phyloP scores from a whole-genome alignment of 2,888 invertebrate species.

The Drosophila birchii region DNA sequence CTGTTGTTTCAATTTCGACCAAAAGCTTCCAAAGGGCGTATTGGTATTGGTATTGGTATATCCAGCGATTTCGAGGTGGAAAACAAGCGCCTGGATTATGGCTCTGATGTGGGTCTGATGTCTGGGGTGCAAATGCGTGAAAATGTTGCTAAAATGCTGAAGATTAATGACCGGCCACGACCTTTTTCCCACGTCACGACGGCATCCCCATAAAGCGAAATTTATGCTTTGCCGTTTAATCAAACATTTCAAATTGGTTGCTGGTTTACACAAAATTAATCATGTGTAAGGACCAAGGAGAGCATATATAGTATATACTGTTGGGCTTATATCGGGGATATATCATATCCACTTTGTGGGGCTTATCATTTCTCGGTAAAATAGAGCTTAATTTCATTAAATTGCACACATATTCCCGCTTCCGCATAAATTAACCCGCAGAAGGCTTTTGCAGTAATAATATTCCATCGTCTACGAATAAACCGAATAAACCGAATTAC shows the following conservation, averaged over 20 bases:
- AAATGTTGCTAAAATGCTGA: constrained; percentile 35
- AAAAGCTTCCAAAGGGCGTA: constrained; percentile 15
- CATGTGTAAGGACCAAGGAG: constrained; percentile 7
- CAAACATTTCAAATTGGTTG: constrained; percentile 41
- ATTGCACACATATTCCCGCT: constrained; percentile 4
- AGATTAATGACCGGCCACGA: constrained; percentile 37
- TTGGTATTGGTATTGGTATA: neutral
- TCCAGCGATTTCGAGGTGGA: constrained; percentile 6
- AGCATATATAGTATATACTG: neutral
- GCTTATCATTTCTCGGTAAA: neutral
- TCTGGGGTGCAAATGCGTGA: constrained; percentile 44
- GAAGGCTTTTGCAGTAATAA: constrained; percentile 4
- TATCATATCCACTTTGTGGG: neutral
- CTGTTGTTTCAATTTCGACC: constrained; percentile 54
- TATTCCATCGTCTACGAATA: constrained; percentile 7
- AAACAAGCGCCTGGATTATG: constrained; percentile 25
- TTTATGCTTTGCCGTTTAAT: constrained; percentile 41
- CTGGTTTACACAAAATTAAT: constrained; percentile 39
- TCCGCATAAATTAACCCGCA: constrained; percentile 1
- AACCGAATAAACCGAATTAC: constrained; percentile 25
- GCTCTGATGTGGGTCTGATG: constrained; percentile 13
- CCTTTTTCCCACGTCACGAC: constrained; percentile 16
- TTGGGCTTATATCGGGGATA: neutral
- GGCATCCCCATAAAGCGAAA: constrained; percentile 28
- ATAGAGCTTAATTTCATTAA: constrained; percentile 6